phyloP scores from a whole-genome alignment of 2,888 invertebrate genomes.

The Pollenia amentaria region DNA sequence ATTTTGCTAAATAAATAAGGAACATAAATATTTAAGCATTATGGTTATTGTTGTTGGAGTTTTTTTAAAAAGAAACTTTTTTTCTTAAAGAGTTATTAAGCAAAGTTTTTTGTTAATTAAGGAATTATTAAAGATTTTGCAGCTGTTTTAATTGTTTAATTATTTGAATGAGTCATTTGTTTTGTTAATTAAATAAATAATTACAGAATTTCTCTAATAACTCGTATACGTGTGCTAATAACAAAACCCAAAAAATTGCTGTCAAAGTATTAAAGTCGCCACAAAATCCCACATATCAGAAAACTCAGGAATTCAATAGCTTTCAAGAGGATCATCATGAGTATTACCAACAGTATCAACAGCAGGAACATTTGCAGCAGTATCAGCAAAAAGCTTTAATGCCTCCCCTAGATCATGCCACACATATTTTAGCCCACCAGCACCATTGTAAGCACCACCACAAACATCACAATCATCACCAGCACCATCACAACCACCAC shows the following conservation, averaged over 20 bases:
- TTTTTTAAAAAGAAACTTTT: background rate
- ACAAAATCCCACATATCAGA: conserved; percentile 70
- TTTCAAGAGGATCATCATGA: conserved; percentile 70
- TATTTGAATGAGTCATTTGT: conserved; percentile 26
- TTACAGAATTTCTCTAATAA: conserved; percentile 74
- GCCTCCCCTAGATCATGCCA: conserved; percentile 82
- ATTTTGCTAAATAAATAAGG: conserved; percentile 26
- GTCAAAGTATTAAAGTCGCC: conserved; percentile 71
- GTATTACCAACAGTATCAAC: conserved; percentile 66
- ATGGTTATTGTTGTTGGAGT: conserved; percentile 39
- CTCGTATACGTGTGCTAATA: conserved; percentile 76
- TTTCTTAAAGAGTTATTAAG: too few species aligned
- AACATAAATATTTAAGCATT: conserved; percentile 13
- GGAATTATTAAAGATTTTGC: conserved; percentile 3
- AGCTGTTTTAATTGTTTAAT: conserved; percentile 38
- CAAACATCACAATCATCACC: conserved; percentile 77
- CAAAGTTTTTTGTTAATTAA: background rate
- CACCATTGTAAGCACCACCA: conserved; percentile 77
- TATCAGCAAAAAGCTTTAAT: conserved; percentile 79
- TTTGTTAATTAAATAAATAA: conserved; percentile 23
- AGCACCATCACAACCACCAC: conserved; percentile 56
- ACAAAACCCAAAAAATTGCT: conserved; percentile 67
- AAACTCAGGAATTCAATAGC: conserved; percentile 77
- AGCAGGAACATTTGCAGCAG: conserved; percentile 61
- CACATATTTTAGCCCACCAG: conserved; percentile 70